These are phyloP conservation scores for Spea bombifrons DNA, from an alignment of 2,113 vertebrate genomes.

Conservation along the genomic window DNA sequence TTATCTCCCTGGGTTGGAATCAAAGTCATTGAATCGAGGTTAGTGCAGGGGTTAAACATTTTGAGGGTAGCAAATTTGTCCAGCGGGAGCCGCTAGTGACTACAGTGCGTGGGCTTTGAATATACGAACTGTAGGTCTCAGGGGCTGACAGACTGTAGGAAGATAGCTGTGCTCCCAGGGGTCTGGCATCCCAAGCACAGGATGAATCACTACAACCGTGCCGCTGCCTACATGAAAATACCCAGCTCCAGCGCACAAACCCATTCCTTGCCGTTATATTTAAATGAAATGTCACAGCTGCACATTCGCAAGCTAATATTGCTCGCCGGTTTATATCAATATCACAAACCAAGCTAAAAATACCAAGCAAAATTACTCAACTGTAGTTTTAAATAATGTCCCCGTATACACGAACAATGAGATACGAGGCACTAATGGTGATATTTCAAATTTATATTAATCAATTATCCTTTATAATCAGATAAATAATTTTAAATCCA, in stretches of 20 bases:
- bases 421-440: too few relatives aligned
- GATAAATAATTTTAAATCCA: too few relatives aligned
- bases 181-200: slow-evolving; percentile 33
- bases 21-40: not conserved
- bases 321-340: too few relatives aligned
- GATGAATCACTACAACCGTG: slow-evolving; percentile 38
- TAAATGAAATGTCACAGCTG: too few relatives aligned
- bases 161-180: slow-evolving; percentile 34
- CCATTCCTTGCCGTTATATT: not conserved
- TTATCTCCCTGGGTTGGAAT: too few relatives aligned
- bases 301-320: too few relatives aligned
- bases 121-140: slow-evolving; percentile 28
- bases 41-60: not conserved
- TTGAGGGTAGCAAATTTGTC: not conserved
- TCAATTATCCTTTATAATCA: too few relatives aligned
- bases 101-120: slow-evolving; percentile 28
- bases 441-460: too few relatives aligned
- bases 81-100: slow-evolving; percentile 17
- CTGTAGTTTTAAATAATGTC: too few relatives aligned
- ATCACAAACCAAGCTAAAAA: too few relatives aligned
- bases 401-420: too few relatives aligned
- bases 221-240: not conserved
- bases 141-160: slow-evolving; percentile 40
- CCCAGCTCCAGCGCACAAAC: not conserved
- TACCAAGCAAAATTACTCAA: too few relatives aligned